phyloP scores from a whole-genome alignment of 2,113 vertebrate species.

The Cacatua alba region DNA sequence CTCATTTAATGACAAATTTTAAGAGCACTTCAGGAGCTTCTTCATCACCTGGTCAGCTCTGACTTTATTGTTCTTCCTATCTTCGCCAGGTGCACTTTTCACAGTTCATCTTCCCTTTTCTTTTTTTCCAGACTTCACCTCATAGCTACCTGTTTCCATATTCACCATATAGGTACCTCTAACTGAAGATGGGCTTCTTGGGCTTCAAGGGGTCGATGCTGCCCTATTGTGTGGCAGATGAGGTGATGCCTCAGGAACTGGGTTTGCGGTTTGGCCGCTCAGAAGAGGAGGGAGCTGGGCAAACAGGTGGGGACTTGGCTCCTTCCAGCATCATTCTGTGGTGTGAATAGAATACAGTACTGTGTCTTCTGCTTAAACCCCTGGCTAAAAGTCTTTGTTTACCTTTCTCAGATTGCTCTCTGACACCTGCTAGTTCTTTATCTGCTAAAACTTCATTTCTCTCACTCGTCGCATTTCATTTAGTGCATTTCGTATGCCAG shows the following conservation, averaged over 20 bases:
- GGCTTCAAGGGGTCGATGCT: background rate
- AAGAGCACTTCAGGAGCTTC: background rate
- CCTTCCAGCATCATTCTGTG: background rate
- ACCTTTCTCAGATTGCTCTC: background rate
- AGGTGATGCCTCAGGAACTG: background rate
- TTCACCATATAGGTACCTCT: background rate
- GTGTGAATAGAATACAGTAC: background rate
- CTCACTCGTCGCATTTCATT: background rate
- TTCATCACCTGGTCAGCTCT: background rate
- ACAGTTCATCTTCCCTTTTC: background rate
- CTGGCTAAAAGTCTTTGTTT: background rate
- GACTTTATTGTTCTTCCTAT: background rate
- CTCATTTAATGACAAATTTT: background rate
- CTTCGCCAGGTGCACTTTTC: background rate
- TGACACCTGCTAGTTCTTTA: background rate
- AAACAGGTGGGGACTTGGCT: fast-evolving
- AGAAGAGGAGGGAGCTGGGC: background rate
- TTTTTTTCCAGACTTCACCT: background rate
- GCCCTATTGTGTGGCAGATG: background rate
- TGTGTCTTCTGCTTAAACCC: background rate
- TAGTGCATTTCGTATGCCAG: background rate
- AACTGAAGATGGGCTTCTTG: background rate
- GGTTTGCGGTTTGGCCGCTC: background rate
- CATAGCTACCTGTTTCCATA: background rate
- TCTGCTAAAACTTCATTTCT: background rate